Conservation (phyloP, 2,113 vertebrate genomes). For the Balaenoptera acutorostrata region DNA sequence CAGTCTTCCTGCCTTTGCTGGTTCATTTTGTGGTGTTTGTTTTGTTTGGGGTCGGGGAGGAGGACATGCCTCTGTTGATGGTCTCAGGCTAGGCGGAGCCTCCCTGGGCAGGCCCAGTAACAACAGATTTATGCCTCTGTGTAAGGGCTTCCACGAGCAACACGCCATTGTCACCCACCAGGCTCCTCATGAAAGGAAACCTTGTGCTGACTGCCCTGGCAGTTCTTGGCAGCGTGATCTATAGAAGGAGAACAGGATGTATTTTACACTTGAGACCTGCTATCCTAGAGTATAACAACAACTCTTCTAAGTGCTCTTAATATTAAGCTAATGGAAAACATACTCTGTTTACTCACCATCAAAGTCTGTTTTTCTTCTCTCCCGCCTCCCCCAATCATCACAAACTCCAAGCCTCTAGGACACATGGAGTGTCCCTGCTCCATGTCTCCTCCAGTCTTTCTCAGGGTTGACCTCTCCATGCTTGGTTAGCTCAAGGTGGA, state of each 20-base stretch:
- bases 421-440: not conserved
- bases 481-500: not conserved
- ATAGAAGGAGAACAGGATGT: conserved; percentile 41
- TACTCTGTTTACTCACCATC: conserved; percentile 22
- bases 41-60: conserved; percentile 5
- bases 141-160: not conserved
- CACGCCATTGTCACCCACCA: not conserved
- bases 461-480: not conserved
- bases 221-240: not conserved
- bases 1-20: not conserved
- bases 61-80: not conserved
- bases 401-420: not conserved
- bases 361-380: conserved; percentile 46
- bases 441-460: not conserved
- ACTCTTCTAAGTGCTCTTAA: conserved; percentile 43
- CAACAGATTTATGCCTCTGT: not conserved
- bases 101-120: not conserved
- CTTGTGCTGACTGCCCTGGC: not conserved
- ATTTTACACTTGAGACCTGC: conserved; percentile 41
- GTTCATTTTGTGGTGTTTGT: not conserved
- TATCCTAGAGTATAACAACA: not conserved
- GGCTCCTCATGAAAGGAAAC: not conserved
- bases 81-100: not conserved
- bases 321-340: conserved; percentile 53
- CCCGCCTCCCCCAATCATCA: not conserved